Base-by-base conservation (phyloP, 2,888 invertebrate genomes). In the Oligia strigilis region DNA sequence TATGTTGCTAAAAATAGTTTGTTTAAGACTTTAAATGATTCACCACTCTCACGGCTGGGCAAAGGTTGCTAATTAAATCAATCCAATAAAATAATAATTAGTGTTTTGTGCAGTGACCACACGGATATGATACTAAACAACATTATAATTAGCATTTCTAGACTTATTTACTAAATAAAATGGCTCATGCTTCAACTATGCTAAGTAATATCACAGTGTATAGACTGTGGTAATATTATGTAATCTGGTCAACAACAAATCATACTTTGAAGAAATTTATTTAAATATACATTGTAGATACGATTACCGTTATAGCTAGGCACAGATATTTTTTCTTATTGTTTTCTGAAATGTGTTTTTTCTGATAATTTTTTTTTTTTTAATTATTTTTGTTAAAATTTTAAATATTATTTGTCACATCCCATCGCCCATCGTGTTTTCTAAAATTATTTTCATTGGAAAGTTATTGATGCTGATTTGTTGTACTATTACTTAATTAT, bases 51-150 rank as follows among this genome's bases (percentile, higher is more conserved):
- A 75, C 55, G 43, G 43, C 43, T 78, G 75, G 46, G 40, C 77
- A 85, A 84, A 84, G 78, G 75, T 87, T 74, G 49, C 62, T 66
- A 65, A 87, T 78, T 87, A 87, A 29, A 55, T 29, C 71, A 77
- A 78, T 87, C 55, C 58, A 49, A 66, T 79, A 55, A n/a, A 78
- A 55, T 46, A 58, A 46, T 84, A 77, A 80, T 77, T 72, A 40
- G 46, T 64, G 58, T 76, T 74, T 55, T 58, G 17, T 78, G 62
- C 71, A 75, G 52, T 81, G 17, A 82, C 46, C 49, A 67, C n/a
- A 67, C 80, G 79, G 65, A 72, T 64, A 49, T 69, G n/a, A 52
- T 36, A 40, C 64, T 72, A 36, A 82, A 60, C 72, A 72, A 78
- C 60, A 75, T 67, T 65, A 67, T 74, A 60, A 86, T 77, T 77